These are phyloP conservation scores for Hyposoter didymator DNA, from an alignment of 2,888 invertebrate genomes.

Conservation along the genomic window DNA sequence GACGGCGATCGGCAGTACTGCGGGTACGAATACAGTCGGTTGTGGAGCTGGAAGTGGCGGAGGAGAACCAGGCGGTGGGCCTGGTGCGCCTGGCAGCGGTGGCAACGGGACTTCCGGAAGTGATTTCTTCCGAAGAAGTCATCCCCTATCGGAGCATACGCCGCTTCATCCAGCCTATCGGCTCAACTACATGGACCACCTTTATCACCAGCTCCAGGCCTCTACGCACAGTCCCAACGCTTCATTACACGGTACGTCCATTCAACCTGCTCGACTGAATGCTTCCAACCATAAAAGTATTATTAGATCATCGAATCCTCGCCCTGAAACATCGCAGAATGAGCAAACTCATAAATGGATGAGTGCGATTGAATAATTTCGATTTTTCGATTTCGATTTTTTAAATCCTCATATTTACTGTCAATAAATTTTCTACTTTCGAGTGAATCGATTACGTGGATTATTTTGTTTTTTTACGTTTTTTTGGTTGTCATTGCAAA, in stretches of 20 bases:
- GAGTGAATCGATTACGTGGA: conserved; percentile 38
- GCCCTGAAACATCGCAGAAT: background rate
- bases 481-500: background rate
- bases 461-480: background rate
- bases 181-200: conserved; percentile 92
- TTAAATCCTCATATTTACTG: background rate
- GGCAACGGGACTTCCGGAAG: conserved; percentile 87
- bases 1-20: conserved; percentile 78
- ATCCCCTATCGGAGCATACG: conserved; percentile 87
- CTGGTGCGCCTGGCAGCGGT: conserved; percentile 85
- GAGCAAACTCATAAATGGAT: background rate
- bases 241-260: conserved; percentile 88
- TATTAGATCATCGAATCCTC: background rate
- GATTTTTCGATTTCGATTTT: background rate
- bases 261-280: background rate
- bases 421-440: conserved; percentile 44
- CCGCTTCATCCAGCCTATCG: conserved; percentile 89
- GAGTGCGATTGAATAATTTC: background rate
- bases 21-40: conserved; percentile 85
- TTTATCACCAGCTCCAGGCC: conserved; percentile 90
- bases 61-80: conserved; percentile 79
- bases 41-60: conserved; percentile 73
- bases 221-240: conserved; percentile 87
- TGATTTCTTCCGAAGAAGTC: conserved; percentile 87
- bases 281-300: background rate